Evolutionary conservation across 2,797 vertebrate genomes (phyloP).

Genomic region (Valencia hispanica): DNA sequence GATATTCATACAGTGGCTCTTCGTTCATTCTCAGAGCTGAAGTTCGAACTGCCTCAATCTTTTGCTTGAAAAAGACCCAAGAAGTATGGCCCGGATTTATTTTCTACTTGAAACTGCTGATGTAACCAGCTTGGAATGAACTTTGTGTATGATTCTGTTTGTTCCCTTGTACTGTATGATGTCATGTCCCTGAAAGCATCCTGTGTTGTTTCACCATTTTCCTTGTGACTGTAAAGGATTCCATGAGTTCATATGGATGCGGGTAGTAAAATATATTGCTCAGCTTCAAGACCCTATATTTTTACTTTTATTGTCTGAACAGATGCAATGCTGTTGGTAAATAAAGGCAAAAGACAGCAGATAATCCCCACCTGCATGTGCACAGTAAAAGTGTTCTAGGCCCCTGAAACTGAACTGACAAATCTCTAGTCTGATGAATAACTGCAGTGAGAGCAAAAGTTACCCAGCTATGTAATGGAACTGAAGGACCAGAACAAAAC

Average conservation of each 20-base stretch:
- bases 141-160: neutral
- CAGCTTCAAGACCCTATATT: constrained; percentile 7
- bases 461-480: constrained; percentile 30
- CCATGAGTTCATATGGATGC: neutral
- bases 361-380: constrained; percentile 41
- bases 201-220: constrained; percentile 1
- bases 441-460: constrained; percentile 35
- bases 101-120: constrained; percentile 14
- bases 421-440: constrained; percentile 26
- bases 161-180: constrained; percentile 15
- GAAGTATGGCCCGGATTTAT: neutral
- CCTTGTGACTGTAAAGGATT: neutral
- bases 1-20: constrained; percentile 20
- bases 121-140: constrained; percentile 9
- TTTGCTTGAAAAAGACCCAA: constrained; percentile 10
- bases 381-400: constrained; percentile 27
- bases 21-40: constrained; percentile 20
- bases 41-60: constrained; percentile 18
- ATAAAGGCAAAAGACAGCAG: constrained; percentile 44
- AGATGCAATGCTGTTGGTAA: constrained; percentile 12
- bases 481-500: too few species aligned
- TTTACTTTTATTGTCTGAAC: constrained; percentile 18
- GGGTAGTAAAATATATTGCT: constrained; percentile 24
- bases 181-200: constrained; percentile 11
- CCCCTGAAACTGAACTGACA: constrained; percentile 13